Evolutionary conservation across 2,797 vertebrate species (phyloP), one percentile per base, ranked within the genome.

Genomic region (Nyctibius grandis): DNA sequence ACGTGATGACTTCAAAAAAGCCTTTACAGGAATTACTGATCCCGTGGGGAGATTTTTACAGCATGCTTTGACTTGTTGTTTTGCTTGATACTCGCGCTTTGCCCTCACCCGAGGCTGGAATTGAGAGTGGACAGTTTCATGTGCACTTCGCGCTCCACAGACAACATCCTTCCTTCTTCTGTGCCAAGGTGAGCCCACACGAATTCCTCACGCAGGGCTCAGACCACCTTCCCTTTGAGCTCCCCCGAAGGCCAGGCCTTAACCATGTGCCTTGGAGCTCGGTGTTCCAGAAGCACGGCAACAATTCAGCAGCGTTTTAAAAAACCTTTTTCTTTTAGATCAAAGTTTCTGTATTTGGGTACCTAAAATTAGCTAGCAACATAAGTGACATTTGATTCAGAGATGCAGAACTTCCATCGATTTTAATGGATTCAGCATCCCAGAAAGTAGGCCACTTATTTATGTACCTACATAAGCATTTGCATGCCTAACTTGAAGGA

Each of bases 361-460:
- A 73, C 79, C 82, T 91, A 96, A 95, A 96, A 92, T 94, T 96
- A 96, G 85, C 85, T 38, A 74, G 65, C 89, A 84, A 94, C 95
- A 69, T 86, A 95, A 90, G 83, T 63, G 83, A 78, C 91, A 81
- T 90, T 95, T 93, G 64, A 89, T 89, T 89, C 78, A 48, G 93
- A 90, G 91, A 92, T 76, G 91, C 77, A 95, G 89, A 95, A 86
- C 83, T 90, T 94, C 76, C 91, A 95, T 92, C 92, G 89, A 94
- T 96, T 96, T 96, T 95, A 95, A 96, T 96, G 95, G 94, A 96
- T 96, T 94, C 96, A 96, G 94, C 93, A 94, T 90, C 85, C 73
- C 76, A 81, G 94, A 79, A 97, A 95, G 85, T 93, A 95, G 96
- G 95, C 69, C 94, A 88, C 80, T 96, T 97, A 96, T 84, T 95